These are phyloP conservation scores for Solen grandis DNA, from an alignment of 1,140 invertebrate genomes.

Conservation along the genomic window DNA sequence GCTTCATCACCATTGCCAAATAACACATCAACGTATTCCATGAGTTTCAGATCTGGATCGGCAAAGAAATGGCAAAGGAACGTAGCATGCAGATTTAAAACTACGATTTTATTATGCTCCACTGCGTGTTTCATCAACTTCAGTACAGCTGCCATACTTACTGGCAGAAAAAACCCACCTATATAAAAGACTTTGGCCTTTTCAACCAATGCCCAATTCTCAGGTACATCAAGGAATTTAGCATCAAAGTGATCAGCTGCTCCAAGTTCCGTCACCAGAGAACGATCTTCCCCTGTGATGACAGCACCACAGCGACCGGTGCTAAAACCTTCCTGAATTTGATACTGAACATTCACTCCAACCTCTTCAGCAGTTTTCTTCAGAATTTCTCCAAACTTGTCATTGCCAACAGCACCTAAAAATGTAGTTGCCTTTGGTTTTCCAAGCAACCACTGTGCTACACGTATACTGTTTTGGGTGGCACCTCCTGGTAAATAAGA, in stretches of 20 bases:
- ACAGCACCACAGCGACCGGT: slow-evolving; percentile 89
- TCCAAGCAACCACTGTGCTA: slow-evolving; percentile 95
- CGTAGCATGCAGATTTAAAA: slow-evolving; percentile 98
- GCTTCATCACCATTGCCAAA: slow-evolving; percentile 98
- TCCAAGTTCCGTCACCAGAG: slow-evolving; percentile 96
- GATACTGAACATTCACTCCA: slow-evolving; percentile 93
- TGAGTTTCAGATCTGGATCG: slow-evolving; percentile 88
- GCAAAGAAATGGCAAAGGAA: slow-evolving; percentile 96
- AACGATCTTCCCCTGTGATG: slow-evolving; percentile 88
- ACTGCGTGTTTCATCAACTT: slow-evolving; percentile 89
- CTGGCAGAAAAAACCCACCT: slow-evolving; percentile 97
- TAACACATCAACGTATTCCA: slow-evolving; percentile 97
- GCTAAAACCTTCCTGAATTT: slow-evolving; percentile 83
- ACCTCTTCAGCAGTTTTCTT: slow-evolving; percentile 89
- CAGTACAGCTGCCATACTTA: slow-evolving; percentile 93
- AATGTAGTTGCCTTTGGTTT: slow-evolving; percentile 89
- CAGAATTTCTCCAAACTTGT: slow-evolving; percentile 94
- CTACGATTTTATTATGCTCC: slow-evolving; percentile 88
- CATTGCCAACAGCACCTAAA: slow-evolving; percentile 96
- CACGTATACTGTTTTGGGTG: slow-evolving; percentile 95
- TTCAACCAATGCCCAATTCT: slow-evolving; percentile 89
- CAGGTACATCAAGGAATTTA: slow-evolving; percentile 89
- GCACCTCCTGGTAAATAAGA: slow-evolving; percentile 97
- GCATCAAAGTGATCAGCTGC: slow-evolving; percentile 95
- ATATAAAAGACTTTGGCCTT: slow-evolving; percentile 93